Conservation (phyloP, 2,113 vertebrate genomes). For the Polypterus bichir region DNA sequence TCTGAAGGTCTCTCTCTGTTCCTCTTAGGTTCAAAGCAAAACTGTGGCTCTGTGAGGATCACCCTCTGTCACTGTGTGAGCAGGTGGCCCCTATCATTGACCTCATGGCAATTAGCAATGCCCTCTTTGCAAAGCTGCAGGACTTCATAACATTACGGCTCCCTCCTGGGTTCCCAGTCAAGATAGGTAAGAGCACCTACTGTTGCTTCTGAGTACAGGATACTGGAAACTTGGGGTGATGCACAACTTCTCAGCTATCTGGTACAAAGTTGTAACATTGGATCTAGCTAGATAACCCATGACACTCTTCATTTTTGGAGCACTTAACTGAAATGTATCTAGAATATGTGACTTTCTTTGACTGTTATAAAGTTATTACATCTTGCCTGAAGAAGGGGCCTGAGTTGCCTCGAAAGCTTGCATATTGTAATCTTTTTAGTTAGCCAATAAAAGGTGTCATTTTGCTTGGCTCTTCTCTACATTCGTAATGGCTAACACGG, state of each 20-base stretch:
- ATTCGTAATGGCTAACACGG: too few species aligned
- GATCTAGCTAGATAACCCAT: too few species aligned
- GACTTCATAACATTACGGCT: slow-evolving; percentile 91
- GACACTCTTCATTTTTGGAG: too few species aligned
- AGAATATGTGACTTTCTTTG: too few species aligned
- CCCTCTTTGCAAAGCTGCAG: slow-evolving; percentile 86
- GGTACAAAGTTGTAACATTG: background rate
- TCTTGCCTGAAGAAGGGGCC: too few species aligned
- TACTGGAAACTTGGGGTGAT: background rate
- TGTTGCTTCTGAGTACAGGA: background rate
- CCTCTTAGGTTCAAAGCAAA: slow-evolving; percentile 85
- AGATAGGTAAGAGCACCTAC: slow-evolving; percentile 62
- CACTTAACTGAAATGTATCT: too few species aligned
- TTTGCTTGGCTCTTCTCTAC: too few species aligned
- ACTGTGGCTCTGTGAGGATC: slow-evolving; percentile 91
- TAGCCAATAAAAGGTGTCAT: too few species aligned
- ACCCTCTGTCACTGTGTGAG: slow-evolving; percentile 83
- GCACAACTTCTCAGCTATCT: background rate
- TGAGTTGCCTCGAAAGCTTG: too few species aligned
- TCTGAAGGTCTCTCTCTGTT: slow-evolving; percentile 11
- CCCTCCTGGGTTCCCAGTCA: slow-evolving; percentile 86
- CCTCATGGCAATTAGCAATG: slow-evolving; percentile 94
- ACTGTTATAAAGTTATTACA: too few species aligned
- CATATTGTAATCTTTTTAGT: too few species aligned
- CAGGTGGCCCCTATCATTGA: slow-evolving; percentile 95